phyloP scores from a whole-genome alignment of 2,113 vertebrate genomes.

The Mastomys natalensis region DNA sequence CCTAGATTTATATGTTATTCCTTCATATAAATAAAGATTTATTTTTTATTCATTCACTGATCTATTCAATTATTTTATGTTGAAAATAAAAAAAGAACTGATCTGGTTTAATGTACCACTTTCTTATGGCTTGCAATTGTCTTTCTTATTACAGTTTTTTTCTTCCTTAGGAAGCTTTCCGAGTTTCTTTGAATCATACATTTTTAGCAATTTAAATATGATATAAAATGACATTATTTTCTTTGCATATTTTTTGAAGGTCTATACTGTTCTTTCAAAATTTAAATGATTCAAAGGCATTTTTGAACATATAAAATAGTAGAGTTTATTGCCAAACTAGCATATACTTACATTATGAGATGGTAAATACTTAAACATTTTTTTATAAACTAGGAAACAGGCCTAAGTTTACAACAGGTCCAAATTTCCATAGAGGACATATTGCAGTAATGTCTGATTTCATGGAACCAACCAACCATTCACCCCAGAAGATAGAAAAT shows the following conservation, averaged over 20 bases:
- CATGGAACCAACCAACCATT: background rate
- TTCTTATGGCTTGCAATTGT: background rate
- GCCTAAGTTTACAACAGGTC: background rate
- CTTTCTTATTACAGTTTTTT: background rate
- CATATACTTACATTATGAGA: background rate
- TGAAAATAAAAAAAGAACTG: background rate
- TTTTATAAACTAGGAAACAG: background rate
- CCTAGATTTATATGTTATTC: background rate
- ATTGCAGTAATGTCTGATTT: background rate
- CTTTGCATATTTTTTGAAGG: background rate
- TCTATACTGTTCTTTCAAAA: background rate
- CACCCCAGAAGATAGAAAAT: background rate
- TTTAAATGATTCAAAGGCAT: slow-evolving; percentile 26
- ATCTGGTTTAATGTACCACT: background rate
- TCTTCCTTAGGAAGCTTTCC: background rate
- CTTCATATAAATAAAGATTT: slow-evolving; percentile 23
- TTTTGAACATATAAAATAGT: background rate
- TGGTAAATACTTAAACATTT: background rate
- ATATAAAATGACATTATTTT: background rate
- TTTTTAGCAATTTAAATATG: slow-evolving; percentile 52
- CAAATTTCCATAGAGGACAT: background rate
- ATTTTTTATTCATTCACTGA: slow-evolving; percentile 24
- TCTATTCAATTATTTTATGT: background rate
- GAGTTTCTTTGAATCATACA: background rate
- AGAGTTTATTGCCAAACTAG: slow-evolving; percentile 16